phyloP scores from a whole-genome alignment of 2,888 invertebrate genomes.

The Synanthedon formicaeformis region DNA sequence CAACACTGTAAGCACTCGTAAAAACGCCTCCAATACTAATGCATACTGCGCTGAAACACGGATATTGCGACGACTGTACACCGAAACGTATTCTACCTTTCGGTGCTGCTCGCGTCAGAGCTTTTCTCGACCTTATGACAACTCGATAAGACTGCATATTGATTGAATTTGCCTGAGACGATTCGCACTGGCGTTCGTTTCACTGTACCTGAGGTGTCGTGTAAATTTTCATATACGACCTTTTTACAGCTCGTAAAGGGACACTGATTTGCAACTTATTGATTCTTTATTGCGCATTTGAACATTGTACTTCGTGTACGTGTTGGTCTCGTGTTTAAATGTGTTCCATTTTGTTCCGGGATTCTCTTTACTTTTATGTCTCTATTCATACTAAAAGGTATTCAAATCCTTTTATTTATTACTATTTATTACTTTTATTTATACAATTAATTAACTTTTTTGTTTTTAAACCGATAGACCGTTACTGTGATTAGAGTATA shows the following conservation, averaged over 20 bases:
- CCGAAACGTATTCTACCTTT: neutral
- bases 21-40: constrained; percentile 16
- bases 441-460: too few species aligned
- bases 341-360: too few species aligned
- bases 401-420: too few species aligned
- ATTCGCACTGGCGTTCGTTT: neutral
- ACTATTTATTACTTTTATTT: too few species aligned
- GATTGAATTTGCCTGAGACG: neutral
- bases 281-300: constrained; percentile 10
- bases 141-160: neutral
- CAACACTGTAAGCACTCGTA: constrained; percentile 13
- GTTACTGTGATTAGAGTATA: too few species aligned
- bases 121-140: neutral
- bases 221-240: constrained; percentile 13
- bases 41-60: constrained; percentile 1
- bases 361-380: too few species aligned
- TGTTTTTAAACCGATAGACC: too few species aligned
- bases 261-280: constrained; percentile 20
- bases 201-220: constrained; percentile 4
- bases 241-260: constrained; percentile 21
- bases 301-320: neutral
- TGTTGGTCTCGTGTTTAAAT: neutral
- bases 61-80: neutral
- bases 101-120: neutral
- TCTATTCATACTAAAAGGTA: too few species aligned